A percentile compares a stretch with the other conserved stretches of the same genome.
These are phyloP conservation scores for Metridium senile DNA, from an alignment of 92 coral and sea anemone genomes.

Conservation along the genomic window DNA sequence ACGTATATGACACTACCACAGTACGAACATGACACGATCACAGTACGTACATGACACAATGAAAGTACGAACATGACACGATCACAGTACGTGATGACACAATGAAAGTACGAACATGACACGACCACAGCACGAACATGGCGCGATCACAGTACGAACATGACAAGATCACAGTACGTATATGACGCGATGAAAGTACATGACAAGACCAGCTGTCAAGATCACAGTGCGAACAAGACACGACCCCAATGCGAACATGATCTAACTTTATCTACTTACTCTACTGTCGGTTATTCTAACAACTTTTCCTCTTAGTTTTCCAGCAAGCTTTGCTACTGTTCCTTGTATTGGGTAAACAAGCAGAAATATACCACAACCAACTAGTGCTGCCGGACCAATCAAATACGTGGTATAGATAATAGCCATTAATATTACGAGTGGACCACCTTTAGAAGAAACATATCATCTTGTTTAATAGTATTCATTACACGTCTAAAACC, in stretches of 20 bases:
- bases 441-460: constrained; percentile 51
- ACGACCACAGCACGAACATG: background rate
- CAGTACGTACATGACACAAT: background rate
- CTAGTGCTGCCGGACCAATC: constrained; percentile 75
- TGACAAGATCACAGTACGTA: background rate
- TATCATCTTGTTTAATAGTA: no score
- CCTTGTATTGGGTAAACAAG: constrained; percentile 75
- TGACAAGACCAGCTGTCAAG: background rate
- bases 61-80: background rate
- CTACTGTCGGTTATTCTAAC: constrained; percentile 79
- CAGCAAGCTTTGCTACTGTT: constrained; percentile 70
- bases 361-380: constrained; percentile 73
- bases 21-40: background rate
- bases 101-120: background rate
- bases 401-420: constrained; percentile 70
- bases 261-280: constrained; percentile 42
- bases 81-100: background rate
- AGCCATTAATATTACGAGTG: constrained; percentile 51
- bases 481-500: no score
- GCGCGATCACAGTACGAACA: background rate
- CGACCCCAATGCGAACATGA: background rate
- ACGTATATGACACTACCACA: background rate
- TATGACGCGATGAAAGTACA: background rate
- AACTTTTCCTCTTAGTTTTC: constrained; percentile 79
- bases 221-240: background rate